A percentile compares a stretch with the other conserved stretches of the same genome.
These are phyloP conservation scores for Apodemus sylvaticus DNA, from an alignment of 2,113 vertebrate species.

Conservation along the genomic window DNA sequence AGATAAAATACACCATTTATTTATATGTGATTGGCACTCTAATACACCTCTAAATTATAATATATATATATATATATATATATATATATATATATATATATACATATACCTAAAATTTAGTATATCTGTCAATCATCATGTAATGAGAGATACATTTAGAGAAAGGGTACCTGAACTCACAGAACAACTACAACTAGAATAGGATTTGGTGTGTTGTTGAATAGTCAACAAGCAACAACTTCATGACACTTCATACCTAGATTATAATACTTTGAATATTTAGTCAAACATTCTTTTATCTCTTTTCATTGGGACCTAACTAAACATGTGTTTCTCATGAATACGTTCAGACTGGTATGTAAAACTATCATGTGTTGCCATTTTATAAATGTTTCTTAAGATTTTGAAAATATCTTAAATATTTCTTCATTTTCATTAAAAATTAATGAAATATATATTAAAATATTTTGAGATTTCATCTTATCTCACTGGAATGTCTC, in stretches of 20 bases:
- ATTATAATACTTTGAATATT: slow-evolving; percentile 89
- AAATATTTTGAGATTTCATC: neutral
- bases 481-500: neutral
- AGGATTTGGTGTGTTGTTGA: slow-evolving; percentile 75
- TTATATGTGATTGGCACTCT: neutral
- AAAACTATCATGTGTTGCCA: slow-evolving; percentile 86
- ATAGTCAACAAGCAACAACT: slow-evolving; percentile 70
- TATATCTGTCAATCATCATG: neutral
- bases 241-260: slow-evolving; percentile 84
- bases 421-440: neutral
- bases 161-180: neutral
- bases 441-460: neutral
- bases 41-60: neutral
- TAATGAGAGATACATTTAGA: neutral
- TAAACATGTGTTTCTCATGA: slow-evolving; percentile 89
- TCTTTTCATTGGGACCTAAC: slow-evolving; percentile 89
- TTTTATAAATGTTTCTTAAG: slow-evolving; percentile 86
- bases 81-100: too few relatives aligned
- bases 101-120: neutral
- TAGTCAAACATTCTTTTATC: slow-evolving; percentile 86
- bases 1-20: neutral
- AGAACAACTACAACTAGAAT: neutral
- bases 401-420: slow-evolving; percentile 78
- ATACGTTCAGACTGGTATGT: slow-evolving; percentile 90
- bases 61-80: too few relatives aligned